Conservation (phyloP, 2,888 invertebrate genomes). For the Eremobia ochroleuca region DNA sequence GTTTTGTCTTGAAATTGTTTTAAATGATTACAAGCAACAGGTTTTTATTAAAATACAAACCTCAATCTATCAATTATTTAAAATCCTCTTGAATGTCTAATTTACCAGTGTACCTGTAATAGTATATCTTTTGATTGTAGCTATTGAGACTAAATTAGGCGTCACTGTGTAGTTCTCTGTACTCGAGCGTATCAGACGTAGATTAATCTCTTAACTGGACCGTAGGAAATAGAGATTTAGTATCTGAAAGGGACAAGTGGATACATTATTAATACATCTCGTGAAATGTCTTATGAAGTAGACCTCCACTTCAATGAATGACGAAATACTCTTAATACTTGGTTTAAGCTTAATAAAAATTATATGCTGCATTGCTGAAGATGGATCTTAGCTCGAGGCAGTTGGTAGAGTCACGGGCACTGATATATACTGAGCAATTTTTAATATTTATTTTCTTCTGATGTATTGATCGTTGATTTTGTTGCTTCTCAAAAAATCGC, state of each 20-base stretch:
- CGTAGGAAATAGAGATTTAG: neutral
- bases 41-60: neutral
- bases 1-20: too few relatives aligned
- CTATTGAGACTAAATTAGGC: slow-evolving; percentile 9
- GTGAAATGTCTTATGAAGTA: neutral
- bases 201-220: slow-evolving; percentile 35
- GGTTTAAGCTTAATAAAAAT: neutral
- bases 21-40: too few relatives aligned
- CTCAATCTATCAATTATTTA: neutral
- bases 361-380: neutral
- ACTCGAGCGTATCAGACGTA: slow-evolving; percentile 12
- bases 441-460: neutral
- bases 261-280: neutral
- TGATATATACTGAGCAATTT: too few relatives aligned
- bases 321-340: neutral
- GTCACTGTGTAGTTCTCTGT: slow-evolving; percentile 1
- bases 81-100: neutral
- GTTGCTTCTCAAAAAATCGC: too few relatives aligned
- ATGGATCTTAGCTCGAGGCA: neutral
- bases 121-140: neutral
- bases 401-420: too few relatives aligned
- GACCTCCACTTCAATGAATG: neutral
- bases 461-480: too few relatives aligned
- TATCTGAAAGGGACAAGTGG: neutral
- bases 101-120: neutral